Conservation (phyloP, 37 sponge, comb jelly and placozoan species). For the Geodia barretti region DNA sequence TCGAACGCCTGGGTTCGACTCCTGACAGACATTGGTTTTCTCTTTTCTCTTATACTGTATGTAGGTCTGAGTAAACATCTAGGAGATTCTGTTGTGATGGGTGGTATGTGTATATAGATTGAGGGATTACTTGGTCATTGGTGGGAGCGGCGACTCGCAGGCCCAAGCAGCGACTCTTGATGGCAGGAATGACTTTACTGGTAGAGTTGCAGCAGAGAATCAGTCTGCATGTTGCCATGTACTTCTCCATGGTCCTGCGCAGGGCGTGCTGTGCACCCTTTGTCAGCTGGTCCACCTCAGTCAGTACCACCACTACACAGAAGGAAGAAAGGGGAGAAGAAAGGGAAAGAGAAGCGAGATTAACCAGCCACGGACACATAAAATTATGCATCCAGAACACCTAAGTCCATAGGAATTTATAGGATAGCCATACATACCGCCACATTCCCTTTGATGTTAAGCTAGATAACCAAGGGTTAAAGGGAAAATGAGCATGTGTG, state of each 20-base stretch:
- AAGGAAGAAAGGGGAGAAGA: neutral
- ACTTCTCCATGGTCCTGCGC: constrained; percentile 99
- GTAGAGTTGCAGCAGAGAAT: constrained; percentile 98
- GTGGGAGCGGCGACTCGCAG: constrained; percentile 94
- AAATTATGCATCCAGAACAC: neutral
- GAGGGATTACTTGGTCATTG: constrained; percentile 64
- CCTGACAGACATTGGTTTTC: no score
- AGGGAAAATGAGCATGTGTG: no score
- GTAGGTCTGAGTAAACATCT: no score
- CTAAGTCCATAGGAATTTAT: no score
- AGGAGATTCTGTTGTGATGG: no score
- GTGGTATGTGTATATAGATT: no score
- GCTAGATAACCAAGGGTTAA: no score
- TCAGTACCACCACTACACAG: constrained; percentile 77
- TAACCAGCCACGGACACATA: no score
- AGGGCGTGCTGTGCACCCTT: constrained; percentile 97
- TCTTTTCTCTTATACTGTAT: no score
- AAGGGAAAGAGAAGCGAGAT: neutral
- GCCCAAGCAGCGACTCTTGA: constrained; percentile 92
- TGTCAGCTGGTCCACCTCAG: constrained; percentile 92
- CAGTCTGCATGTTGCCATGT: constrained; percentile 89
- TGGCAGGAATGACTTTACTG: constrained; percentile 96
- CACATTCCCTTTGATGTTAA: no score
- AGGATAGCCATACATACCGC: no score
- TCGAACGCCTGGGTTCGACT: no score